Base-by-base conservation (phyloP, 2,113 vertebrate genomes). In the Camelus dromedarius region DNA sequence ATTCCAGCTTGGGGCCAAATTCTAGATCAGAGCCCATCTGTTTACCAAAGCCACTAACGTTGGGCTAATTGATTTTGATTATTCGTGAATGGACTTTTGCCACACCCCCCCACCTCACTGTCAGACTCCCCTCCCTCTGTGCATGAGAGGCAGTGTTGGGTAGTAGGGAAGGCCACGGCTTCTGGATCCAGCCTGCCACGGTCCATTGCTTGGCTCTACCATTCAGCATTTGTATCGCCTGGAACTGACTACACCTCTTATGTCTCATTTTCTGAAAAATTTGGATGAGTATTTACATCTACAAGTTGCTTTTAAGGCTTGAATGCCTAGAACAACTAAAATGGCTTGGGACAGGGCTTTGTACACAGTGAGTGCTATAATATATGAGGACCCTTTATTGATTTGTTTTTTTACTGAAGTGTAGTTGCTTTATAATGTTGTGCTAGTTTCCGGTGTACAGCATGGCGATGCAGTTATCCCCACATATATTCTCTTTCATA, bases 141-240 rank as follows among this genome's bases (percentile, higher is more conserved):
- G 7, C 18, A 13, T 24, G 7, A 69, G 38, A 72, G 13, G 4
- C 22, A n/a, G 3, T 8, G 2, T 9, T 4, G 2, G 4, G 0
- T 60, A 14, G 3, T 24, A 5, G 6, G 2, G 62, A 66, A 72
- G 30, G 56, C 24, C 35, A 28, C 11, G 35, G 32, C 54, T 8
- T 86, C 48, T 38, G 22, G 42, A 48, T 15, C 58, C 3, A 46
- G 46, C 9, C 9, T 35, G 10, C 60, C 7, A 19, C 42, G 26
- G 15, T 2, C 32, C 15, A 42, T 48, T 62, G 32, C 1, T 35
- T 85, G n/a, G 1, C 18, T 76, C 30, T 89, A 28, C 19, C 38
- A 18, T 24, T 70, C 20, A 84, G 38, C 10, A 62, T 26, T 38
- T 66, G 2, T 77, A 7, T 48, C 16, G 56, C 38, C 56, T 77